Conservation (phyloP, 2,797 vertebrate species). For the Anolis apletophallus region DNA sequence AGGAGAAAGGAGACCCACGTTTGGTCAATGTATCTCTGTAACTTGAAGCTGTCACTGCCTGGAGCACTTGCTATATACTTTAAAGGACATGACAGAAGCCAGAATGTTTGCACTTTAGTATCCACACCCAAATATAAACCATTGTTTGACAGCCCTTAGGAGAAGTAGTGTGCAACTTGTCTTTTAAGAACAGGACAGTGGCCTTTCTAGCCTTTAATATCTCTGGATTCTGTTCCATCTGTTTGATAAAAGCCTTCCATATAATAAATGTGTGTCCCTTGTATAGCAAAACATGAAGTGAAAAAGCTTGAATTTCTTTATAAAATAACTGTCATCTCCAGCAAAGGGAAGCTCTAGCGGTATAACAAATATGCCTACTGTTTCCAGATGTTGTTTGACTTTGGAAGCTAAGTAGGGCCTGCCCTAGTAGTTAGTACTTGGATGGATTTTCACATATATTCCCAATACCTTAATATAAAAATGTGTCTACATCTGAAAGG, state of each 20-base stretch:
- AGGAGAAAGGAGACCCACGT: neutral
- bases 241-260: neutral
- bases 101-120: neutral
- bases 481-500: neutral
- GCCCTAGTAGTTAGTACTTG: too few relatives aligned
- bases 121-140: neutral
- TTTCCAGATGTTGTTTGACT: neutral
- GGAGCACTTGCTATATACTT: neutral
- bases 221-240: constrained; percentile 12
- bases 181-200: constrained; percentile 6
- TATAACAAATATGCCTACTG: neutral
- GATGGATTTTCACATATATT: neutral
- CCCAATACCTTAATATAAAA: neutral
- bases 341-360: neutral
- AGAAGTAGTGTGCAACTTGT: neutral
- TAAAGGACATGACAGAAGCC: neutral
- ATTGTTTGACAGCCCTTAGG: neutral
- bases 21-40: neutral
- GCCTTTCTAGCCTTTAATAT: constrained; percentile 18
- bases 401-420: too few relatives aligned
- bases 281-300: constrained; percentile 19
- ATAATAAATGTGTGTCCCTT: neutral
- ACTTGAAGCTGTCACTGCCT: neutral
- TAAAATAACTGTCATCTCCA: constrained; percentile 16
- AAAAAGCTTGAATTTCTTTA: constrained; percentile 17